phyloP scores from a whole-genome alignment of 2,797 vertebrate genomes.

The Paramormyrops hopkinsi region DNA sequence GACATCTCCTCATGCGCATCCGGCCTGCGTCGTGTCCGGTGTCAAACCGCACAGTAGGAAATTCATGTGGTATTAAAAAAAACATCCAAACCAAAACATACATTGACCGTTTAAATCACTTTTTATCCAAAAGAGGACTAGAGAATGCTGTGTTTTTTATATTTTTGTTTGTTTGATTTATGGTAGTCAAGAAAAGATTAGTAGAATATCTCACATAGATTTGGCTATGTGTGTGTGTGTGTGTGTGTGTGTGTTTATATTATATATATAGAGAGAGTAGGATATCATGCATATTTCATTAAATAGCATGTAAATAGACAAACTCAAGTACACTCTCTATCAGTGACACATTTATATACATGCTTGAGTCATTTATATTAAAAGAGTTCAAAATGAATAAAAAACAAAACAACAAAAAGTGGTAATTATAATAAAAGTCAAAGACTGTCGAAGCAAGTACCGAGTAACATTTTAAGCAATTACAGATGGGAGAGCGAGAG shows the following conservation, averaged over 20 bases:
- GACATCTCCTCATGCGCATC: not conserved
- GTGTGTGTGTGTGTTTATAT: not conserved
- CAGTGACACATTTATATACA: not conserved
- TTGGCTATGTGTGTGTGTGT: not conserved
- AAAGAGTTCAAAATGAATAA: not conserved
- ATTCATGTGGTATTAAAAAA: not conserved
- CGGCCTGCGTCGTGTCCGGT: not conserved
- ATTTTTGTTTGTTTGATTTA: not conserved
- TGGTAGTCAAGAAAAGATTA: not conserved
- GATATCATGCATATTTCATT: not conserved
- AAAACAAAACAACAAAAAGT: not conserved
- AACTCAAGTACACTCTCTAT: not conserved
- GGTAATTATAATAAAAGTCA: constrained; percentile 38
- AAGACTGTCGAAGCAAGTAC: constrained; percentile 46
- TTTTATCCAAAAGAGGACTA: not conserved
- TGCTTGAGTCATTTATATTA: not conserved
- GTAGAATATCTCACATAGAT: not conserved
- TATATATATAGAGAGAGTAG: not conserved
- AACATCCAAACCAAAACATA: not conserved
- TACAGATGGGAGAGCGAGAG: constrained; percentile 67
- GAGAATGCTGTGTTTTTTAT: not conserved
- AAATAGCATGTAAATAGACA: not conserved
- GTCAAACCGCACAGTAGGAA: not conserved
- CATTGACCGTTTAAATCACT: not conserved
- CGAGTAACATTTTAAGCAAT: constrained; percentile 66